Evolutionary conservation across 2,797 vertebrate species (phyloP).

Genomic region (Rallus crepitans): DNA sequence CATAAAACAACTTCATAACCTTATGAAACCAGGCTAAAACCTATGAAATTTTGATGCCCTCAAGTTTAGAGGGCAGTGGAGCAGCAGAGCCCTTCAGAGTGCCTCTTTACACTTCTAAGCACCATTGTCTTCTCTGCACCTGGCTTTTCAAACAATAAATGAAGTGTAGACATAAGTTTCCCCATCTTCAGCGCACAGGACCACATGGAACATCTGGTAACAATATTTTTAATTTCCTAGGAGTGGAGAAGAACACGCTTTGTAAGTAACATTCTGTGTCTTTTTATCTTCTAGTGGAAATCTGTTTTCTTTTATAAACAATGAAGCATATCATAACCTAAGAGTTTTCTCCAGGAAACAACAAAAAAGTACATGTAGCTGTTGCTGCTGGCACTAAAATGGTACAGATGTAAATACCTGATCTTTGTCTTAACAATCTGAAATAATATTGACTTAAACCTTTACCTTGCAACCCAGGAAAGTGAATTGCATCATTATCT

Average conservation of each 20-base stretch:
- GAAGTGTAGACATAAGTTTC: not conserved
- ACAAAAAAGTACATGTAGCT: not conserved
- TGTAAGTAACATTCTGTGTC: not conserved
- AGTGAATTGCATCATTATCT: not conserved
- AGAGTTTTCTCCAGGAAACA: conserved; percentile 19
- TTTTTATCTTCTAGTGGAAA: conserved; percentile 46
- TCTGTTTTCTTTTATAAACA: conserved; percentile 35
- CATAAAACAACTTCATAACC: not conserved
- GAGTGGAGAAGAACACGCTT: not conserved
- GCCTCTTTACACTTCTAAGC: not conserved
- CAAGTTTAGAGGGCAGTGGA: not conserved
- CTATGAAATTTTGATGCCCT: not conserved
- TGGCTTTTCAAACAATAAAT: conserved; percentile 7
- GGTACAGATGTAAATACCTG: not conserved
- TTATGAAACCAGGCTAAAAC: not conserved
- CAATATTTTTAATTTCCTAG: conserved; percentile 49
- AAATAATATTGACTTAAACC: not conserved
- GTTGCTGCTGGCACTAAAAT: not conserved
- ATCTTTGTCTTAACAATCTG: not conserved
- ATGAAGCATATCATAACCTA: not conserved
- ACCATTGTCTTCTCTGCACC: not conserved
- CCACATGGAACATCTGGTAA: conserved; percentile 9
- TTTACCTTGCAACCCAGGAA: not conserved
- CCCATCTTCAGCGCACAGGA: not conserved
- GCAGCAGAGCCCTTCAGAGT: not conserved